Percentiles rank a stretch among this genome's conserved stretches.
Conservation (phyloP, 2,113 vertebrate species). For the Oenanthe oenanthe region DNA sequence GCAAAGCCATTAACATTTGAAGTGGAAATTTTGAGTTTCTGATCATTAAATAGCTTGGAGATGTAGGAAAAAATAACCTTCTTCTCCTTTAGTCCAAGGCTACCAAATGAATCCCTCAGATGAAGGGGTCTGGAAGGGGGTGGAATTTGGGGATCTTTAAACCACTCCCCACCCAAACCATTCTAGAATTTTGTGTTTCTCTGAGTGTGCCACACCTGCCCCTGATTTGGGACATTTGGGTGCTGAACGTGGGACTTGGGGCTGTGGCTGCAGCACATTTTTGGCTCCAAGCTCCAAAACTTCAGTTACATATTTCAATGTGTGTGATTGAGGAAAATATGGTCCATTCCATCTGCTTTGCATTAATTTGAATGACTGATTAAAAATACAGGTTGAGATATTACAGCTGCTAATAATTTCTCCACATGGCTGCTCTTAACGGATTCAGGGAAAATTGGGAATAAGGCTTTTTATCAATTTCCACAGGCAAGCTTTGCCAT, state of each 20-base stretch:
- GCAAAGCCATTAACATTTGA: slow-evolving; percentile 18
- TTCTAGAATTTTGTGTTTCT: background rate
- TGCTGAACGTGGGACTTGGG: rapidly evolving
- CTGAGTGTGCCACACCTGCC: rapidly evolving
- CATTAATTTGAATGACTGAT: slow-evolving; percentile 60
- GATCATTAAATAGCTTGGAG: background rate
- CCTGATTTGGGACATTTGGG: background rate
- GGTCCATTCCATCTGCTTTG: slow-evolving; percentile 59
- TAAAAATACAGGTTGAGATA: slow-evolving; percentile 69
- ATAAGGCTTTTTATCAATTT: slow-evolving; percentile 63
- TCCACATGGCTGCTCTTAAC: slow-evolving; percentile 57
- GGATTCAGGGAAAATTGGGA: slow-evolving; percentile 37
- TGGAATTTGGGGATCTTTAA: background rate
- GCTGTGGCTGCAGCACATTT: background rate
- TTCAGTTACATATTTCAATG: background rate
- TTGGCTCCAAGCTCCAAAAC: background rate
- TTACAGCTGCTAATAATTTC: slow-evolving; percentile 62
- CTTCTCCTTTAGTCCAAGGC: background rate
- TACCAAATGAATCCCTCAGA: background rate
- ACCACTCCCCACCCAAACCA: background rate
- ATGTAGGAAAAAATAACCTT: background rate
- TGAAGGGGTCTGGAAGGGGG: background rate
- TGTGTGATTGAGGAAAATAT: slow-evolving; percentile 46
- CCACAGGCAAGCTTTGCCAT: slow-evolving; percentile 42
- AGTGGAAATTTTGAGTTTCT: slow-evolving; percentile 10